A percentile compares a stretch with the other conserved stretches of the same genome.
Evolutionary conservation across 2,797 vertebrate species (phyloP).

Genomic region (Steatocranus sp.): DNA sequence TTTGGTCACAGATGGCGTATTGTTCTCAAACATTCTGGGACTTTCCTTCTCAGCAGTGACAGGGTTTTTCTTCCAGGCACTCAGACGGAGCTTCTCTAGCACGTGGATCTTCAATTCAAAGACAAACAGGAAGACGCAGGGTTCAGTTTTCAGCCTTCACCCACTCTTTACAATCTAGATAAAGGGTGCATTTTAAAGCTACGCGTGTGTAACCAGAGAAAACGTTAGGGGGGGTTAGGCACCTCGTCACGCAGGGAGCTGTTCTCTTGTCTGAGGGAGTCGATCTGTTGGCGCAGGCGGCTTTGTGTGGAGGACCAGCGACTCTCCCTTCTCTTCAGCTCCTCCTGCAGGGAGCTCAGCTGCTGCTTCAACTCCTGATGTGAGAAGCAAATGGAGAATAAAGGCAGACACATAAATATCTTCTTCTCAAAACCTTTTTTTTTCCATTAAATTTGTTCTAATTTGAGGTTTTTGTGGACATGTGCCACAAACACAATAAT

Average conservation of each 20-base stretch:
- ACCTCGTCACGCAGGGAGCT: slow-evolving; percentile 82
- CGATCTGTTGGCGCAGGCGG: slow-evolving; percentile 86
- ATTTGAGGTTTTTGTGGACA: not conserved
- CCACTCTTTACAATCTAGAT: not conserved
- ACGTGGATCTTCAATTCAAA: slow-evolving; percentile 63
- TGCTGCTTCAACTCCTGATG: slow-evolving; percentile 86
- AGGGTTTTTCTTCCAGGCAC: slow-evolving; percentile 77
- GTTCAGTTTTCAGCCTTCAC: not conserved
- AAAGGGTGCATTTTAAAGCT: not conserved
- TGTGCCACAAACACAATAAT: not conserved
- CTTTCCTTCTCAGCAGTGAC: slow-evolving; percentile 34
- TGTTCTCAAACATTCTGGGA: slow-evolving; percentile 19
- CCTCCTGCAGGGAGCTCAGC: slow-evolving; percentile 86
- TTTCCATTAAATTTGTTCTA: not conserved
- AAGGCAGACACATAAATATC: not conserved
- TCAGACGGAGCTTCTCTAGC: slow-evolving; percentile 87
- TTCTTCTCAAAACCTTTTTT: not conserved
- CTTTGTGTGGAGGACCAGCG: slow-evolving; percentile 86
- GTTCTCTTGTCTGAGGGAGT: slow-evolving; percentile 84
- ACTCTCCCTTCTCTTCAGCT: slow-evolving; percentile 84
- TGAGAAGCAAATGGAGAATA: not conserved
- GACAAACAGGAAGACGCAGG: not conserved
- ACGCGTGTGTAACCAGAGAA: fast-evolving
- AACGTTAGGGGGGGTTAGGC: not conserved
- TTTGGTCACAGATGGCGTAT: slow-evolving; percentile 18